A percentile compares a stretch with the other conserved stretches of the same genome.
phyloP scores from a whole-genome alignment of 2,888 invertebrate species.

The Cecidostiba fungosa region DNA sequence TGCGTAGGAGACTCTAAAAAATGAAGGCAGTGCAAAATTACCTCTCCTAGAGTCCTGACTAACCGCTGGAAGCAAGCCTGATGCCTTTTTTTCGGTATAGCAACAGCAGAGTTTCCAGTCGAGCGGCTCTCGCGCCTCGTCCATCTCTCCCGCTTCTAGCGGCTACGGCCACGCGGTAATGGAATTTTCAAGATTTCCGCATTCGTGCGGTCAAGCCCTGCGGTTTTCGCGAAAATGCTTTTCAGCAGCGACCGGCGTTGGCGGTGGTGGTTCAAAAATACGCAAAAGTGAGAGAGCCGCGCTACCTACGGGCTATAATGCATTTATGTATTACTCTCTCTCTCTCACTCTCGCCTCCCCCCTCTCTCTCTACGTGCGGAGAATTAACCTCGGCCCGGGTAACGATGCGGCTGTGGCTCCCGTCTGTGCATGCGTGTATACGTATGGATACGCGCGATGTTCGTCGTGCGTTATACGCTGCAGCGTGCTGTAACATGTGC shows the following conservation, averaged over 20 bases:
- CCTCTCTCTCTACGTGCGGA: slow-evolving; percentile 55
- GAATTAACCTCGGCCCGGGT: slow-evolving; percentile 68
- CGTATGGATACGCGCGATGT: slow-evolving; percentile 65
- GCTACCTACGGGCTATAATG: slow-evolving; percentile 63
- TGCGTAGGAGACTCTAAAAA: slow-evolving; percentile 54
- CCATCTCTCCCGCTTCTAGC: background rate
- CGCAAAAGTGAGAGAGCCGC: background rate
- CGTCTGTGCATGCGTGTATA: slow-evolving; percentile 15
- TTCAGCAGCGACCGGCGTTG: background rate
- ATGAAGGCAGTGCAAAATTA: slow-evolving; percentile 42
- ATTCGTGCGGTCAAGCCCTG: slow-evolving; percentile 55
- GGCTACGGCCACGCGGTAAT: slow-evolving; percentile 40
- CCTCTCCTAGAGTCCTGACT: slow-evolving; percentile 13
- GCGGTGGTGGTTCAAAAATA: slow-evolving; percentile 39
- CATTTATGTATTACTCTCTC: slow-evolving; percentile 67
- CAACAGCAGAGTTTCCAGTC: background rate
- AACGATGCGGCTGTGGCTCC: slow-evolving; percentile 37
- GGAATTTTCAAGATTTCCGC: slow-evolving; percentile 61
- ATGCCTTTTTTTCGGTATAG: background rate
- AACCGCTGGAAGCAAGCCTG: slow-evolving; percentile 11
- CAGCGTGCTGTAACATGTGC: slow-evolving; percentile 75
- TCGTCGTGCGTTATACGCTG: slow-evolving; percentile 68
- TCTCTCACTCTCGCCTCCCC: slow-evolving; percentile 43
- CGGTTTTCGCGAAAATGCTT: slow-evolving; percentile 50
- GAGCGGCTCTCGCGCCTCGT: background rate